Conservation (phyloP, 2,888 invertebrate genomes). For the Nematopogon swammerdamellus region DNA sequence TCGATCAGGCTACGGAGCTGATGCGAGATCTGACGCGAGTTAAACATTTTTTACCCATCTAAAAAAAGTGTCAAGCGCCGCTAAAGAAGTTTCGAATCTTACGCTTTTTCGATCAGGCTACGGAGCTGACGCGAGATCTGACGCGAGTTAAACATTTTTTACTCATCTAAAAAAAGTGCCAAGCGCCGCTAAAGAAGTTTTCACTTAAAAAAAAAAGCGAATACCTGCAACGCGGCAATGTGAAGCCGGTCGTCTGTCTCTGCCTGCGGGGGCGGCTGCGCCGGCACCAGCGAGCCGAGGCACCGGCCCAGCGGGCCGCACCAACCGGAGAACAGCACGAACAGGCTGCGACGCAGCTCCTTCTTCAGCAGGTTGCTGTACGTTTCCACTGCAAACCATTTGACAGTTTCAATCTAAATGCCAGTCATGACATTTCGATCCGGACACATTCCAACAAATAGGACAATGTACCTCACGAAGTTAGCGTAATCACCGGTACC, state of each 20-base stretch:
- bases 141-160: too few relatives aligned
- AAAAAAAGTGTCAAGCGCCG: too few relatives aligned
- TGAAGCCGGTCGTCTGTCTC: slow-evolving; percentile 59
- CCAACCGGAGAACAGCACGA: slow-evolving; percentile 92
- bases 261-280: slow-evolving; percentile 17
- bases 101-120: too few relatives aligned
- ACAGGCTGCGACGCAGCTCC: slow-evolving; percentile 82
- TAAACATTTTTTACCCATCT: too few relatives aligned
- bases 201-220: too few relatives aligned
- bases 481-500: too few relatives aligned
- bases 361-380: slow-evolving; percentile 82
- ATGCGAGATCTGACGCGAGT: too few relatives aligned
- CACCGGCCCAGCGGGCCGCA: slow-evolving; percentile 82
- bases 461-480: slow-evolving; percentile 1
- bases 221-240: slow-evolving; percentile 59
- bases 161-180: too few relatives aligned
- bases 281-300: slow-evolving; percentile 49
- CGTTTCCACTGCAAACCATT: slow-evolving; percentile 83
- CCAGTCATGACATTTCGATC: not conserved
- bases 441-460: not conserved
- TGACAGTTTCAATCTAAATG: slow-evolving; percentile 22
- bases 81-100: too few relatives aligned
- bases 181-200: not conserved
- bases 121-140: too few relatives aligned
- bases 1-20: too few relatives aligned